These are phyloP conservation scores for Laothoe populi DNA, from an alignment of 2,888 invertebrate species.

Conservation along the genomic window DNA sequence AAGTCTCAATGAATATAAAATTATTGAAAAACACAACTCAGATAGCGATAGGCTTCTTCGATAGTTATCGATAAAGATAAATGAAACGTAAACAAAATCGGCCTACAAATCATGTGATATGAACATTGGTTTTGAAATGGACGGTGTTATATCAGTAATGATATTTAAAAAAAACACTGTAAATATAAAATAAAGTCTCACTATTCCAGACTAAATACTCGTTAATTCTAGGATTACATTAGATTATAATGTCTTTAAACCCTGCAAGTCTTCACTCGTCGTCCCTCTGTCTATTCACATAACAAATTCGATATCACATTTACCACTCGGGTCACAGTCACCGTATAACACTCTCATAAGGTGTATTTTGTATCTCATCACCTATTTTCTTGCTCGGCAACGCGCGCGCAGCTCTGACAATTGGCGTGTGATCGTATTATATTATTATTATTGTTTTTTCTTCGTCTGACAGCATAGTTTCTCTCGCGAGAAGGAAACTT, in stretches of 20 bases:
- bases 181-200: neutral
- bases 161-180: neutral
- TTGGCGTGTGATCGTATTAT: slow-evolving; percentile 67
- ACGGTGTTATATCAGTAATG: slow-evolving; percentile 10
- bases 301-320: slow-evolving; percentile 17
- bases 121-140: neutral
- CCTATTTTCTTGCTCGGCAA: slow-evolving; percentile 66
- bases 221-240: neutral
- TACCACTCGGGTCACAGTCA: slow-evolving; percentile 12
- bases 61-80: slow-evolving; percentile 27
- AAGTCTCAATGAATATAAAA: neutral
- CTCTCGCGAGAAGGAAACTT: slow-evolving; percentile 89
- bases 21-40: slow-evolving; percentile 15
- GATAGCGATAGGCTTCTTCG: slow-evolving; percentile 7
- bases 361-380: slow-evolving; percentile 44
- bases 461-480: slow-evolving; percentile 87
- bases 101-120: slow-evolving; percentile 26
- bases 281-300: neutral
- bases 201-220: neutral
- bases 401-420: slow-evolving; percentile 70
- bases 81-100: slow-evolving; percentile 26
- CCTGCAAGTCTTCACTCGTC: neutral
- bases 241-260: slow-evolving; percentile 14
- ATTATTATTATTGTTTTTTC: slow-evolving; percentile 76
- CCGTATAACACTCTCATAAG: slow-evolving; percentile 2